Percentiles rank a stretch among this genome's conserved stretches.
Conservation (phyloP, 1,140 invertebrate genomes). For the Lepidostoma basale region DNA sequence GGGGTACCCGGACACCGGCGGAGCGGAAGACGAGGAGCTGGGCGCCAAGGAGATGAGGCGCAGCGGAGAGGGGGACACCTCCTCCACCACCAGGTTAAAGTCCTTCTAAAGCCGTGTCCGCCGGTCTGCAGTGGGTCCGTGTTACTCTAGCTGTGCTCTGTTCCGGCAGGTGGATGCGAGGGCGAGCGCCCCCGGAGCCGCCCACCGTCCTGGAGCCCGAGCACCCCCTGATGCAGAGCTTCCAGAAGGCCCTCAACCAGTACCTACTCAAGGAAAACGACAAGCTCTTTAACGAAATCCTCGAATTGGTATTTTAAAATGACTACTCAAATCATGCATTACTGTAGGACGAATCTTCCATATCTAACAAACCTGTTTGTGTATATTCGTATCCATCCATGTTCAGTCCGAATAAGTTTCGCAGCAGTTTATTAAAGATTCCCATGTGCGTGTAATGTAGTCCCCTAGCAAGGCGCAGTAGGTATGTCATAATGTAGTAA, state of each 20-base stretch:
- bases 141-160: neutral
- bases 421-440: too few relatives aligned
- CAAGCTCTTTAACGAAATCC: conserved; percentile 54
- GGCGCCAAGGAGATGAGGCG: neutral
- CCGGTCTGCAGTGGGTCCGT: neutral
- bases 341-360: too few relatives aligned
- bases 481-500: too few relatives aligned
- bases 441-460: too few relatives aligned
- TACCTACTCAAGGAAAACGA: conserved; percentile 57
- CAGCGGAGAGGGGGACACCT: neutral
- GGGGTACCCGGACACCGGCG: neutral
- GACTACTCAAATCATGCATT: too few relatives aligned
- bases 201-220: conserved; percentile 55
- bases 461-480: too few relatives aligned
- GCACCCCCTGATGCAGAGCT: conserved; percentile 58
- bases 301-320: conserved; percentile 57
- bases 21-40: neutral
- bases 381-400: too few relatives aligned
- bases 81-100: neutral
- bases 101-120: too few relatives aligned
- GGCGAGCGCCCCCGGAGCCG: conserved; percentile 44
- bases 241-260: conserved; percentile 54
- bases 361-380: too few relatives aligned
- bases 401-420: too few relatives aligned
- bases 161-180: conserved; percentile 17